phyloP scores from a whole-genome alignment of 2,797 vertebrate genomes.

The Sebastes nivosus region DNA sequence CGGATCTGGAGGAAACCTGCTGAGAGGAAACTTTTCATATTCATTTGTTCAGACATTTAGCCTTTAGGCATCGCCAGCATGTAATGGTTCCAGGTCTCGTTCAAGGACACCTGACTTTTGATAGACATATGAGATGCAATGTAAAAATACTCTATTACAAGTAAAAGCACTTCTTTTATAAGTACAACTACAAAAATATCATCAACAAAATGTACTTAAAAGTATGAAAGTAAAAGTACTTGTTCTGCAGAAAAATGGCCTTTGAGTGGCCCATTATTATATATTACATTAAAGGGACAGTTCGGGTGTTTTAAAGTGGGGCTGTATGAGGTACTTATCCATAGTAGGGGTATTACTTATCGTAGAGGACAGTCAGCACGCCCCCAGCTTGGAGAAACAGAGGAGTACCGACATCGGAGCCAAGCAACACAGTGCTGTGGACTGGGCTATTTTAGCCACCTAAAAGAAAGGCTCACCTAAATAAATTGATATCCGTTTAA shows the following conservation, averaged over 20 bases:
- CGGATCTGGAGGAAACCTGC: conserved; percentile 26
- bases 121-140: background rate
- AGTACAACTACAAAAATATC: background rate
- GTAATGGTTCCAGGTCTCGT: background rate
- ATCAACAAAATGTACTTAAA: background rate
- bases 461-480: no score
- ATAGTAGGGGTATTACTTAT: no score
- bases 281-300: background rate
- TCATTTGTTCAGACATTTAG: conserved; percentile 25
- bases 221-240: background rate
- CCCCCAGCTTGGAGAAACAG: no score
- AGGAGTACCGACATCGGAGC: no score
- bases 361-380: no score
- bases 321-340: no score
- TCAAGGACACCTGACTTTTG: conserved; percentile 18
- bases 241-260: background rate
- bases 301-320: no score
- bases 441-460: no score
- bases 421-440: no score
- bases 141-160: background rate
- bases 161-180: background rate
- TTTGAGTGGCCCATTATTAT: background rate
- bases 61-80: background rate
- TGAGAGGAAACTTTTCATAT: conserved; percentile 44
- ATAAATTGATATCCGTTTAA: no score